A percentile compares a stretch with the other conserved stretches of the same genome.
Evolutionary conservation across 1,140 invertebrate species (phyloP).

Genomic region (Cotesia typhae): DNA sequence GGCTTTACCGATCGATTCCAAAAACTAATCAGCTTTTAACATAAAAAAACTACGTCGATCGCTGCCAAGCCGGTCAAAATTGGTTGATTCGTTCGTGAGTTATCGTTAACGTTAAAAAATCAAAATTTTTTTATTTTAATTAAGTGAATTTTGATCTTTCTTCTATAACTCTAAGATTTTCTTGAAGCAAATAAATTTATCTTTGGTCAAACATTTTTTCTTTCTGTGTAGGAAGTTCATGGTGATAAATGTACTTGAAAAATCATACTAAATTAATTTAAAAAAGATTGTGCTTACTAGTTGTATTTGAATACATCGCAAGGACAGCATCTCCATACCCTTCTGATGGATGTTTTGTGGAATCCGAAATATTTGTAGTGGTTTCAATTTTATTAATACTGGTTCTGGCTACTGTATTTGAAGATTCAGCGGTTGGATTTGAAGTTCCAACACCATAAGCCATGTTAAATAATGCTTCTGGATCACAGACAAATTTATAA

Average conservation of each 20-base stretch:
- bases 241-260: not conserved
- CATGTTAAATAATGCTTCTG: conserved; percentile 91
- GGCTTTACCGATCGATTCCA: no score
- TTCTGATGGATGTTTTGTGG: conserved; percentile 42
- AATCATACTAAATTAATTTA: not conserved
- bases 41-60: no score
- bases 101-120: no score
- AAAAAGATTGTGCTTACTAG: conserved; percentile 43
- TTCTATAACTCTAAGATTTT: no score
- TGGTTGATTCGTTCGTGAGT: no score
- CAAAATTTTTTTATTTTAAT: no score
- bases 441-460: conserved; percentile 66
- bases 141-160: no score
- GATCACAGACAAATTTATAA: conserved; percentile 95
- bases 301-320: conserved; percentile 54
- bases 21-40: no score
- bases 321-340: conserved; percentile 54
- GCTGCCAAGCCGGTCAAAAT: no score
- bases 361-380: conserved; percentile 40
- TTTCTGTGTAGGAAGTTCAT: no score
- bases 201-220: no score
- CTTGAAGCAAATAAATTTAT: no score
- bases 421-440: conserved; percentile 39
- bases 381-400: conserved; percentile 43
- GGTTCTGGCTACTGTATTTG: conserved; percentile 38